These are phyloP conservation scores for Bhutanitis thaidina DNA, from an alignment of 2,888 invertebrate genomes.

Conservation along the genomic window DNA sequence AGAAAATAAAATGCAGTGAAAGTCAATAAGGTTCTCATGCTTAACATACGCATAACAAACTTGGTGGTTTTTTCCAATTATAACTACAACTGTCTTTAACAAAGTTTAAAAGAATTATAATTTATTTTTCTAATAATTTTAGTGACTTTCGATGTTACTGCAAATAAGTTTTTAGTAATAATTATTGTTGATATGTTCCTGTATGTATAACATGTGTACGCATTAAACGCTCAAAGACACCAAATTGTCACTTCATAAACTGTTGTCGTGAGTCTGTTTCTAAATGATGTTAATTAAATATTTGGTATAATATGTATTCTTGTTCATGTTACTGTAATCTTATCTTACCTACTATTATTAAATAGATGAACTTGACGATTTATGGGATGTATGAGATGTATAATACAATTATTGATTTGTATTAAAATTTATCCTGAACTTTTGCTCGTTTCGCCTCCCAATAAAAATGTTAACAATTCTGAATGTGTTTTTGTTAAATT, in stretches of 20 bases:
- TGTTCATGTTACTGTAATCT: constrained; percentile 78
- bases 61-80: no score
- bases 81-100: no score
- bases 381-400: constrained; percentile 53
- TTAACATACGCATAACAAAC: no score
- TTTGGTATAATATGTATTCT: constrained; percentile 46
- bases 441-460: constrained; percentile 80
- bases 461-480: constrained; percentile 77
- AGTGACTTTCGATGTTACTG: no score
- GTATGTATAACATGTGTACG: no score
- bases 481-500: constrained; percentile 20
- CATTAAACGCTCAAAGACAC: neutral
- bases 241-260: constrained; percentile 38
- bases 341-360: constrained; percentile 56
- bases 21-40: no score
- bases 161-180: no score
- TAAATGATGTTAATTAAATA: constrained; percentile 45
- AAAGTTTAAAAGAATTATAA: no score
- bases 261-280: constrained; percentile 61
- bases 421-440: constrained; percentile 74
- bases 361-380: constrained; percentile 73
- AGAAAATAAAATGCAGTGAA: no score
- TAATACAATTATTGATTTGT: constrained; percentile 74
- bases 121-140: no score
- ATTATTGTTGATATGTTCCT: no score